Percentiles rank a stretch among this genome's conserved stretches.
Evolutionary conservation across 2,797 vertebrate genomes (phyloP).

Genomic region (Schizothorax lantsangensis): DNA sequence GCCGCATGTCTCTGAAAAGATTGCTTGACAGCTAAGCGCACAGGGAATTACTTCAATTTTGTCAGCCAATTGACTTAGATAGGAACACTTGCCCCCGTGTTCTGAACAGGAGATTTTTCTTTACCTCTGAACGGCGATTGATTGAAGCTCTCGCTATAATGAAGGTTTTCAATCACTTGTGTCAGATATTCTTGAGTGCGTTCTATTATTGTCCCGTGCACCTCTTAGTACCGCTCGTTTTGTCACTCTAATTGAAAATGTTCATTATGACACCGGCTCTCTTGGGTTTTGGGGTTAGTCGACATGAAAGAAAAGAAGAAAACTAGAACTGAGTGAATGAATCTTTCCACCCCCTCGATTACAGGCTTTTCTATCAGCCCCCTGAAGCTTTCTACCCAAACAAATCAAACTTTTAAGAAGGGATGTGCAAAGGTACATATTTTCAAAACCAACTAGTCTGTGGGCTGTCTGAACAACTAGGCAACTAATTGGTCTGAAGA

Average conservation of each 20-base stretch:
- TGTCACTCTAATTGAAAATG: constrained; percentile 62
- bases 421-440: background rate
- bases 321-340: constrained; percentile 42
- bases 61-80: constrained; percentile 54
- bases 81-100: constrained; percentile 34
- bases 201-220: constrained; percentile 57
- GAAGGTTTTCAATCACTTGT: constrained; percentile 57
- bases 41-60: constrained; percentile 64
- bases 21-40: constrained; percentile 60
- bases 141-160: constrained; percentile 53
- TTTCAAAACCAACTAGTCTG: background rate
- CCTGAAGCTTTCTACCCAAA: constrained; percentile 17
- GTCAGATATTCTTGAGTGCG: constrained; percentile 42
- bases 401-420: constrained; percentile 26
- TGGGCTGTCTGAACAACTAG: constrained; percentile 1
- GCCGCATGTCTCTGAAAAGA: constrained; percentile 51
- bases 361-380: constrained; percentile 16
- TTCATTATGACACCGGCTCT: constrained; percentile 60
- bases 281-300: constrained; percentile 51
- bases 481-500: background rate
- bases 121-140: constrained; percentile 55
- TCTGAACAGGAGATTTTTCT: constrained; percentile 44
- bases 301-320: constrained; percentile 47
- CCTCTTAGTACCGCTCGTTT: constrained; percentile 43
- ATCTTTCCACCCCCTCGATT: constrained; percentile 41